Percentiles rank a stretch among this genome's conserved stretches.
These are phyloP conservation scores for Chrosomus eos DNA, from an alignment of 2,797 vertebrate species.

Conservation along the genomic window DNA sequence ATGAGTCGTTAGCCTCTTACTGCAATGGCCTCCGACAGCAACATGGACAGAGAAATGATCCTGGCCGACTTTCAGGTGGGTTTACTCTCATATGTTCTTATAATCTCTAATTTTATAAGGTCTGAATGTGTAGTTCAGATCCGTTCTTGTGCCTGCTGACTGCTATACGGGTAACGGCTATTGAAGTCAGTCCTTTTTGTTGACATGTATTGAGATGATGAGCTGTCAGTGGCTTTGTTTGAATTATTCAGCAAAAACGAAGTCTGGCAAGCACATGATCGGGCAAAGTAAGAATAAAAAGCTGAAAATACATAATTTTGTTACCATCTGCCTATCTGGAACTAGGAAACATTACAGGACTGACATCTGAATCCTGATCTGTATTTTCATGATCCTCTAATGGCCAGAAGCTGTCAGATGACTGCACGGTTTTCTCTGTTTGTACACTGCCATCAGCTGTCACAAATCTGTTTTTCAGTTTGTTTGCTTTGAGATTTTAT, in stretches of 20 bases:
- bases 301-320: neutral
- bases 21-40: conserved; percentile 95
- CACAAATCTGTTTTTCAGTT: neutral
- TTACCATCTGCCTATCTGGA: neutral
- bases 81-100: conserved; percentile 38
- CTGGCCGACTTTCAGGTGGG: conserved; percentile 98
- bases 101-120: neutral
- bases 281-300: neutral
- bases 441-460: conserved; percentile 4
- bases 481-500: neutral
- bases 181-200: conserved; percentile 21
- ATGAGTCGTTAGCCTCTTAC: conserved; percentile 78
- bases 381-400: conserved; percentile 10
- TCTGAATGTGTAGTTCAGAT: neutral
- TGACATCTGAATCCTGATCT: conserved; percentile 12
- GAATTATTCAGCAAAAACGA: conserved; percentile 16
- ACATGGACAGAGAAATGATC: conserved; percentile 99
- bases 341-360: neutral
- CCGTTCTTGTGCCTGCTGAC: neutral
- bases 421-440: conserved; percentile 2
- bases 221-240: conserved; percentile 51
- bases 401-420: conserved; percentile 43
- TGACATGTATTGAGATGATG: conserved; percentile 34
- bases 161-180: neutral
- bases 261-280: neutral